These are phyloP conservation scores for Baryphthengus martii DNA, from an alignment of 2,113 vertebrate genomes.

Conservation along the genomic window DNA sequence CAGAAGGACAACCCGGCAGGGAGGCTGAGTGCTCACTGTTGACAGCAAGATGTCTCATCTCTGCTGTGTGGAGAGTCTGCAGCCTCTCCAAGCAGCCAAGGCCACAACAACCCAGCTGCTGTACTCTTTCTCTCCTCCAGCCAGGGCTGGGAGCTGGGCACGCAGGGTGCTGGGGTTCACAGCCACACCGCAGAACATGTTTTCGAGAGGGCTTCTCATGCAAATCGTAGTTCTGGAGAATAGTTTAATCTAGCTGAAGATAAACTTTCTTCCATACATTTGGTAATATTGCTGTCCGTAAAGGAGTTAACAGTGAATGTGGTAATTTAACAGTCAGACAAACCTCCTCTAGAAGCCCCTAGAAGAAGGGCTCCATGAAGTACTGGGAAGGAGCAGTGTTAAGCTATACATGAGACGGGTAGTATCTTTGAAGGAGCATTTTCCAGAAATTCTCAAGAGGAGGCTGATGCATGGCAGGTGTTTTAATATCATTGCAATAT, in stretches of 20 bases:
- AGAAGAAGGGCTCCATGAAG: not conserved
- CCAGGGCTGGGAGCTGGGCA: rapidly evolving
- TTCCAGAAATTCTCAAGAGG: not conserved
- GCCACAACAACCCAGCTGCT: rapidly evolving
- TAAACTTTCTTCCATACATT: not conserved
- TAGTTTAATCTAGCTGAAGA: not conserved
- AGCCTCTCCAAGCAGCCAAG: not conserved
- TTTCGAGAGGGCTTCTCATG: not conserved
- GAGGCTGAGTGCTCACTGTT: not conserved
- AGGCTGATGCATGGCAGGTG: not conserved
- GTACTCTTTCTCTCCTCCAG: not conserved
- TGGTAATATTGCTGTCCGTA: not conserved
- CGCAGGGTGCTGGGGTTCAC: not conserved
- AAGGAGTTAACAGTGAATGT: rapidly evolving
- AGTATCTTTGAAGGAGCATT: not conserved
- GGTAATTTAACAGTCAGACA: not conserved
- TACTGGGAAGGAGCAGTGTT: not conserved
- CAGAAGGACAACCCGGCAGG: not conserved
- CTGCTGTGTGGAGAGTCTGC: too few relatives aligned
- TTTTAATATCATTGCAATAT: not conserved
- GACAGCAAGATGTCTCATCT: not conserved
- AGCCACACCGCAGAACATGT: not conserved
- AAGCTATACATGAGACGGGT: not conserved
- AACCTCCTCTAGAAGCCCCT: not conserved
- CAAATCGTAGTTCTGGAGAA: not conserved